These are phyloP conservation scores for Garra rufa DNA, from an alignment of 2,113 vertebrate species.

Conservation along the genomic window DNA sequence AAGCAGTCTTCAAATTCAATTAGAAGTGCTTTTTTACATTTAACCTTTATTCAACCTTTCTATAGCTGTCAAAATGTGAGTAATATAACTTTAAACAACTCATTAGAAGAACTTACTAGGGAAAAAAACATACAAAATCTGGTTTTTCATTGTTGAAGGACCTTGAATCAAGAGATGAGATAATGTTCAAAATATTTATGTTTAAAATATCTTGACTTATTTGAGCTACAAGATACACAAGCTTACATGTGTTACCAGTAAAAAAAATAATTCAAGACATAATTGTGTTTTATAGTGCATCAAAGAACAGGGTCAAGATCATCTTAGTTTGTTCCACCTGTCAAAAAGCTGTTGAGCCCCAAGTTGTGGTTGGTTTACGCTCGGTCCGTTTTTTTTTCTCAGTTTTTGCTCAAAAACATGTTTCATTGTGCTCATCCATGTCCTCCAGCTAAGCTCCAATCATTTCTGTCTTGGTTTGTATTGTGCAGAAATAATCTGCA, in stretches of 20 bases:
- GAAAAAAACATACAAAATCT: neutral
- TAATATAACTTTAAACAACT: neutral
- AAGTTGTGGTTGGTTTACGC: neutral
- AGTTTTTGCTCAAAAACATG: neutral
- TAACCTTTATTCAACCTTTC: neutral
- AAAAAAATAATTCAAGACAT: neutral
- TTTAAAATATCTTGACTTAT: neutral
- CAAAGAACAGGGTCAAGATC: neutral
- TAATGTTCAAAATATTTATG: neutral
- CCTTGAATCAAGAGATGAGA: neutral
- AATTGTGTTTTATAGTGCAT: neutral
- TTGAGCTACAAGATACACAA: neutral
- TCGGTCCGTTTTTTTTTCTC: neutral
- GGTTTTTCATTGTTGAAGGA: neutral
- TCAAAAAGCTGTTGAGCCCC: neutral
- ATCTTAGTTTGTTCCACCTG: constrained; percentile 15
- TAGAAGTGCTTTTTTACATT: neutral
- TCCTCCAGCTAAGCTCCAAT: constrained; percentile 8
- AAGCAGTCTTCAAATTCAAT: neutral
- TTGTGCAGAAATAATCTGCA: constrained; percentile 19
- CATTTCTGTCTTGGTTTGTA: neutral
- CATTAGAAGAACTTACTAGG: neutral
- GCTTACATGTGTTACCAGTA: neutral
- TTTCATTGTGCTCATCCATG: constrained; percentile 3
- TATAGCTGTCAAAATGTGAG: neutral